A percentile compares a stretch with the other conserved stretches of the same genome.
These are phyloP conservation scores for Kryphioiulus occultus DNA, from an alignment of 2,888 invertebrate genomes.

Conservation along the genomic window DNA sequence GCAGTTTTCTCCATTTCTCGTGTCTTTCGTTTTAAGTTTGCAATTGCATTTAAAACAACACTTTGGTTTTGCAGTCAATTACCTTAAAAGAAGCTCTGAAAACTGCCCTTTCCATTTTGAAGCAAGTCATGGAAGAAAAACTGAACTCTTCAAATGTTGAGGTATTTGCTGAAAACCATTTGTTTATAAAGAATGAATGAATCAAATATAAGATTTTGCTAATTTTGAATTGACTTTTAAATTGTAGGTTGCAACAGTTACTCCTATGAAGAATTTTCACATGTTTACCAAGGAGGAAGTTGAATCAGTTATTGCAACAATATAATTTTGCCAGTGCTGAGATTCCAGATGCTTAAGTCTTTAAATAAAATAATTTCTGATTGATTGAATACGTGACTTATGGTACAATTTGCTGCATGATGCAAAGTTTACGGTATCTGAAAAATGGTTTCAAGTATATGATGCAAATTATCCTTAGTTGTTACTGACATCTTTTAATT, in stretches of 20 bases:
- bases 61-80: constrained; percentile 74
- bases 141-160: constrained; percentile 96
- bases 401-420: too few species aligned
- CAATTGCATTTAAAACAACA: not conserved
- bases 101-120: constrained; percentile 88
- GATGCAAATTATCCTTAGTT: not conserved
- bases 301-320: constrained; percentile 78
- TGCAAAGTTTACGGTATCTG: too few species aligned
- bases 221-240: not conserved
- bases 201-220: not conserved
- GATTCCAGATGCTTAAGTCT: not conserved
- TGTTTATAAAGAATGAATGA: not conserved
- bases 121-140: constrained; percentile 99
- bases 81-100: constrained; percentile 92
- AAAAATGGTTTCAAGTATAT: too few species aligned
- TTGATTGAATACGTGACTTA: not conserved
- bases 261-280: constrained; percentile 81
- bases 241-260: constrained; percentile 81
- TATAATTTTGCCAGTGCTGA: constrained; percentile 54
- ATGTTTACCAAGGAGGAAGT: constrained; percentile 91
- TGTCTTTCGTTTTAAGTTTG: not conserved
- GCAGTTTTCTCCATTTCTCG: not conserved
- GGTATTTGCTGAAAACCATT: constrained; percentile 62
- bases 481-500: not conserved
- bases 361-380: constrained; percentile 13